Conservation (phyloP, 2,888 invertebrate species). For the Dolichomitus sp. region DNA sequence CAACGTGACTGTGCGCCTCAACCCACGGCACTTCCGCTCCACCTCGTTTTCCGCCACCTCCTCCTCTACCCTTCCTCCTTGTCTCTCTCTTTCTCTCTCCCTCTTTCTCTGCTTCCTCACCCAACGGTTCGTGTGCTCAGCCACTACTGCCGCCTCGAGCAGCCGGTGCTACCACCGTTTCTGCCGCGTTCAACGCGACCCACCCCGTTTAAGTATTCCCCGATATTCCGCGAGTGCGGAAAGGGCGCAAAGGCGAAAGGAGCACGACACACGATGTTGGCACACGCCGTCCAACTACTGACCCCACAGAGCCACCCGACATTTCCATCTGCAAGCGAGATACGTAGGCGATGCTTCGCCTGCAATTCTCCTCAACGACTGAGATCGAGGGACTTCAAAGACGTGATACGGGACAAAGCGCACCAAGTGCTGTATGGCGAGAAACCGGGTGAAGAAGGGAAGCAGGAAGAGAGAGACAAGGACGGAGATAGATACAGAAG, state of each 20-base stretch:
- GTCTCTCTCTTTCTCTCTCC: constrained; percentile 37
- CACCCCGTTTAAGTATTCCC: constrained; percentile 50
- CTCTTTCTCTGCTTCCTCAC: constrained; percentile 41
- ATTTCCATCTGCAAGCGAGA: constrained; percentile 35
- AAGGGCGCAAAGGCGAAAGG: constrained; percentile 43
- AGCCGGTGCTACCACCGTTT: constrained; percentile 55
- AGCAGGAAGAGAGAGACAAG: constrained; percentile 30
- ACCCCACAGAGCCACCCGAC: constrained; percentile 23
- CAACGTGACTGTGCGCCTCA: constrained; percentile 53
- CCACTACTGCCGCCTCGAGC: constrained; percentile 48
- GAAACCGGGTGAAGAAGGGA: constrained; percentile 7
- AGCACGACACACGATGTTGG: constrained; percentile 21
- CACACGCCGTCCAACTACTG: constrained; percentile 47
- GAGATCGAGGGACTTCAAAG: constrained; percentile 52
- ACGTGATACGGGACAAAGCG: constrained; percentile 50
- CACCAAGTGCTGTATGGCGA: constrained; percentile 26
- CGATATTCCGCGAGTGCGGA: constrained; percentile 47
- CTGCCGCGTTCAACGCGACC: constrained; percentile 38
- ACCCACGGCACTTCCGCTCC: constrained; percentile 51
- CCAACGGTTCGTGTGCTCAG: constrained; percentile 41
- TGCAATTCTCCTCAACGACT: constrained; percentile 40
- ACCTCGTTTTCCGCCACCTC: constrained; percentile 57
- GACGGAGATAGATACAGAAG: constrained; percentile 50
- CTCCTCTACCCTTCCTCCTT: constrained; percentile 35
- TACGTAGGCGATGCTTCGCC: constrained; percentile 5